phyloP scores from a whole-genome alignment of 2,797 vertebrate genomes.

The Gymnodraco acuticeps region DNA sequence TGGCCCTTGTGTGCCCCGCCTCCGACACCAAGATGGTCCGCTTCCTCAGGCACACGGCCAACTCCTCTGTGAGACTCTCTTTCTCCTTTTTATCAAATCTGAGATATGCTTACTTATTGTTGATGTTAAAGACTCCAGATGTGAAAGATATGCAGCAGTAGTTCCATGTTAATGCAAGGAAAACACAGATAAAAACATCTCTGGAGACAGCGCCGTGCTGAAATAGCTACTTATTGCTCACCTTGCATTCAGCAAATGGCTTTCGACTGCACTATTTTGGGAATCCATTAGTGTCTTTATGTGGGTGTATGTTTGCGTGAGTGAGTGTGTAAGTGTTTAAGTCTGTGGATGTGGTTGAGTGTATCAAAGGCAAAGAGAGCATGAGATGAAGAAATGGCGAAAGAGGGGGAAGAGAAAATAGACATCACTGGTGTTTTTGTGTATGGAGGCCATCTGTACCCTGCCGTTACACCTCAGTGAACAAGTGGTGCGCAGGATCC shows the following conservation, averaged over 20 bases:
- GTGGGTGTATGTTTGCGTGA: conserved; percentile 4
- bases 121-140: conserved; percentile 1
- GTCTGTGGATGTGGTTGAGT: conserved; percentile 5
- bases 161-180: conserved; percentile 25
- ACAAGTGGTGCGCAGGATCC: conserved; percentile 28
- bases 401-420: conserved; percentile 5
- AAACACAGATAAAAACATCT: conserved; percentile 15
- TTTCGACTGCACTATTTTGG: conserved; percentile 29
- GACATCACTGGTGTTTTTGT: not conserved
- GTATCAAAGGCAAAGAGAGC: conserved; percentile 22
- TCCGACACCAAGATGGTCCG: conserved; percentile 86
- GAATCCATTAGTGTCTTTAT: conserved; percentile 37
- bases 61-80: conserved; percentile 82
- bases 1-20: conserved; percentile 85
- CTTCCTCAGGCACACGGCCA: conserved; percentile 86
- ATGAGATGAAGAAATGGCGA: conserved; percentile 30
- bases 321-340: conserved; percentile 5
- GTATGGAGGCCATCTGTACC: conserved; percentile 39
- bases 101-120: not conserved
- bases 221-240: conserved; percentile 30
- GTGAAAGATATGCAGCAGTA: conserved; percentile 3
- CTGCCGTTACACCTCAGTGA: conserved; percentile 50
- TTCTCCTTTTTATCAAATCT: not conserved
- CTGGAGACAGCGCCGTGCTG: not conserved
- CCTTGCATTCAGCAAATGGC: conserved; percentile 47